Percentiles rank a stretch among this genome's conserved stretches.
Evolutionary conservation across 2,113 vertebrate species (phyloP).

Genomic region (Trichechus manatus): DNA sequence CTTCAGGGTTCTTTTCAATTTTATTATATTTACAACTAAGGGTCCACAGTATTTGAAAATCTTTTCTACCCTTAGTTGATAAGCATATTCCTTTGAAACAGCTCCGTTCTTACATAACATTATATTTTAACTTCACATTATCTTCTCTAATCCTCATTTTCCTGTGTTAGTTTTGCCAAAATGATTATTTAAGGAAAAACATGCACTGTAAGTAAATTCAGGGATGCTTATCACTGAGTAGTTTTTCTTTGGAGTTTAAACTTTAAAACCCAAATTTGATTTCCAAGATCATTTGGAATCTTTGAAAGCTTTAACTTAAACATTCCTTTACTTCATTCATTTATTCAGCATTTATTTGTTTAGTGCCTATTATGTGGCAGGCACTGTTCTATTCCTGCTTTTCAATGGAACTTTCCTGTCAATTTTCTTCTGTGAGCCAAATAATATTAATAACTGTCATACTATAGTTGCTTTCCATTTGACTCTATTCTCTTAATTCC

Average conservation of each 20-base stretch:
- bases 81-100: conserved; percentile 20
- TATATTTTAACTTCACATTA: conserved; percentile 45
- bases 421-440: conserved; percentile 36
- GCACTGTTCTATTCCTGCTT: background rate
- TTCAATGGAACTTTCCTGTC: conserved; percentile 36
- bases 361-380: background rate
- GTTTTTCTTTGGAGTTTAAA: conserved; percentile 56
- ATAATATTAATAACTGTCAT: conserved; percentile 45
- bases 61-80: background rate
- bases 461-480: conserved; percentile 61
- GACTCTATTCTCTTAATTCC: conserved; percentile 62
- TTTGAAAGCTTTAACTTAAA: conserved; percentile 47
- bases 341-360: conserved; percentile 24
- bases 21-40: background rate
- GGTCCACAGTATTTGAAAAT: background rate
- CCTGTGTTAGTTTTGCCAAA: conserved; percentile 9
- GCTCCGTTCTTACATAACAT: background rate
- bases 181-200: conserved; percentile 32
- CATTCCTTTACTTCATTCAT: conserved; percentile 15
- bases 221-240: conserved; percentile 31
- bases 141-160: background rate
- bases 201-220: conserved; percentile 36
- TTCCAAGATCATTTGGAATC: conserved; percentile 35
- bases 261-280: conserved; percentile 45
- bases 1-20: background rate